These are phyloP conservation scores for Plectropomus leopardus DNA, from an alignment of 2,113 vertebrate genomes.

Conservation along the genomic window DNA sequence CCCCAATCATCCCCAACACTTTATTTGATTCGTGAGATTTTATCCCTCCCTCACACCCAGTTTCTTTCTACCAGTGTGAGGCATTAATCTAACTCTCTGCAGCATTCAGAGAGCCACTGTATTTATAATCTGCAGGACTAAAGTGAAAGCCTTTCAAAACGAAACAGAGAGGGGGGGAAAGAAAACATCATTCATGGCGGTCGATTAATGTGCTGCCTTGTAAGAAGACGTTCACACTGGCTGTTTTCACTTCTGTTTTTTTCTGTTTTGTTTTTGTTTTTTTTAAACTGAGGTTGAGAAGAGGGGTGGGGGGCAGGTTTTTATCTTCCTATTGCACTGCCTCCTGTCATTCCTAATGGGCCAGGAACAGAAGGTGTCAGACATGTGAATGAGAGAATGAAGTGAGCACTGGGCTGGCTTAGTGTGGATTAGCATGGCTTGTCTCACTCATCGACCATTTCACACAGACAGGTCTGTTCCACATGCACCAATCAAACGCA, in stretches of 20 bases:
- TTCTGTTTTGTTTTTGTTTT: constrained; percentile 35
- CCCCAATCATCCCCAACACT: constrained; percentile 56
- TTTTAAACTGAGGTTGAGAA: constrained; percentile 29
- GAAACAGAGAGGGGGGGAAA: constrained; percentile 28
- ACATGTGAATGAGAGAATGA: constrained; percentile 63
- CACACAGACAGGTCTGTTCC: constrained; percentile 55
- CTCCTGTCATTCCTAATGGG: constrained; percentile 66
- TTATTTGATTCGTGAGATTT: constrained; percentile 61
- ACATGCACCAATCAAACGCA: constrained; percentile 56
- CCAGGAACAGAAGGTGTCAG: constrained; percentile 70
- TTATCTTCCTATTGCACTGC: constrained; percentile 54
- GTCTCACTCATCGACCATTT: constrained; percentile 67
- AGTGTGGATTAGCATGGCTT: constrained; percentile 70
- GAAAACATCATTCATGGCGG: constrained; percentile 57
- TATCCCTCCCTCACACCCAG: constrained; percentile 32
- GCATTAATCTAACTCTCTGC: constrained; percentile 64
- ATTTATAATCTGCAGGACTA: constrained; percentile 69
- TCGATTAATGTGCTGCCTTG: constrained; percentile 64
- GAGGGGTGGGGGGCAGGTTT: constrained; percentile 43
- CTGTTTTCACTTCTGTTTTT: constrained; percentile 49
- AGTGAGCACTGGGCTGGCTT: constrained; percentile 57
- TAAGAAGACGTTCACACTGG: constrained; percentile 42
- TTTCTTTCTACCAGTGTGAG: constrained; percentile 43
- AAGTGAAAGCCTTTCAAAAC: constrained; percentile 65
- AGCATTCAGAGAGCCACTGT: constrained; percentile 58